phyloP scores from a whole-genome alignment of 2,797 vertebrate genomes.

The Pseudochromis fuscus region DNA sequence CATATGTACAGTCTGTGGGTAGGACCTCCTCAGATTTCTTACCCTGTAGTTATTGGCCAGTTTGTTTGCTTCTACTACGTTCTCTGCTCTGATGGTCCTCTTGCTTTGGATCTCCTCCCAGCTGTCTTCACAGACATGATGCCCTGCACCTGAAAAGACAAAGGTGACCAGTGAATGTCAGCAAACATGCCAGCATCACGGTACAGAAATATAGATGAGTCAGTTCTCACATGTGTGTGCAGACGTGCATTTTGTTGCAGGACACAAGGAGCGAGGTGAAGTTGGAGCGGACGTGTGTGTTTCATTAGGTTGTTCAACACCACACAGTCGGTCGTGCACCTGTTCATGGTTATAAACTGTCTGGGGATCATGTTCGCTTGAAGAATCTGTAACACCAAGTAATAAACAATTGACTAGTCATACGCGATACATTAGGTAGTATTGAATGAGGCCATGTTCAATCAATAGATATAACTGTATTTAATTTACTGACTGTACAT shows the following conservation, averaged over 20 bases:
- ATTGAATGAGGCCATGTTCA: too few relatives aligned
- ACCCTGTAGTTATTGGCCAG: constrained; percentile 92
- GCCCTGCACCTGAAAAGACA: constrained; percentile 67
- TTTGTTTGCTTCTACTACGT: constrained; percentile 89
- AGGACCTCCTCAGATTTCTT: constrained; percentile 6
- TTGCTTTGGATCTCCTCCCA: constrained; percentile 82
- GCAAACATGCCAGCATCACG: neutral
- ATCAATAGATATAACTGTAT: too few relatives aligned
- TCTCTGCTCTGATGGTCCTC: constrained; percentile 87
- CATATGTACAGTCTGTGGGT: too few relatives aligned
- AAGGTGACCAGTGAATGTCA: neutral
- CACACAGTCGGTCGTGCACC: constrained; percentile 69
- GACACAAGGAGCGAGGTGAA: constrained; percentile 63
- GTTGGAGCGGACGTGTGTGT: constrained; percentile 52
- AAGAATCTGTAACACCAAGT: constrained; percentile 73
- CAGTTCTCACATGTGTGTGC: constrained; percentile 72
- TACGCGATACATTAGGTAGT: too few relatives aligned
- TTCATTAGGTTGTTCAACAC: constrained; percentile 62
- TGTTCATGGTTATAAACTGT: constrained; percentile 65
- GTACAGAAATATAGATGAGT: neutral
- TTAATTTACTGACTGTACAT: too few relatives aligned
- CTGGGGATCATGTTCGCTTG: constrained; percentile 59
- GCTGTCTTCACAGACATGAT: constrained; percentile 77
- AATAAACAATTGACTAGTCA: neutral
- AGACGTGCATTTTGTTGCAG: constrained; percentile 62